A percentile compares a stretch with the other conserved stretches of the same genome.
Evolutionary conservation across 2,888 invertebrate genomes (phyloP).

Genomic region (Eupelmus urozonus): DNA sequence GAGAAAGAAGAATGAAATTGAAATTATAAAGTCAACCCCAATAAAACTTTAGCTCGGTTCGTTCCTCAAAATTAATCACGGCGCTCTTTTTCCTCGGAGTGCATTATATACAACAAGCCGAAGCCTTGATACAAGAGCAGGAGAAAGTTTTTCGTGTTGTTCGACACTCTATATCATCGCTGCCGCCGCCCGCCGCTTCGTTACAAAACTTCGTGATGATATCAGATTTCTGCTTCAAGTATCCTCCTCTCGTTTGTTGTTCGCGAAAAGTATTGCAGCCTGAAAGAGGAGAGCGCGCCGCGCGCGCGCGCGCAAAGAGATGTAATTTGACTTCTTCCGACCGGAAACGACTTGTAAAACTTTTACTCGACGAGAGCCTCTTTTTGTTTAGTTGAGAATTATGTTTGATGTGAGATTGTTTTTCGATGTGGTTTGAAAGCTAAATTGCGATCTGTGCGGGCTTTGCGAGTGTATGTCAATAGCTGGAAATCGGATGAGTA

Average conservation of each 20-base stretch:
- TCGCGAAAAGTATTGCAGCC: slow-evolving; percentile 1
- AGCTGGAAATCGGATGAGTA: no score
- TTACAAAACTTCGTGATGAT: background rate
- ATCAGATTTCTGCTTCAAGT: slow-evolving; percentile 18
- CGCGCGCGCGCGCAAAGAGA: background rate
- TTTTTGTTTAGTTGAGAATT: no score
- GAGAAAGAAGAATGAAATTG: background rate
- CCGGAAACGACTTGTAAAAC: no score
- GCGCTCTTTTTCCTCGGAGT: no score
- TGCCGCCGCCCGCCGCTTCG: background rate
- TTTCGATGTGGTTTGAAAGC: no score
- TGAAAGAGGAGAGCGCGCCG: no score
- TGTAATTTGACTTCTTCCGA: slow-evolving; percentile 28
- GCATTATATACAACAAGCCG: background rate
- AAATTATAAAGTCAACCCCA: background rate
- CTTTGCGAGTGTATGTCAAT: no score
- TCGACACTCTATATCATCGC: background rate
- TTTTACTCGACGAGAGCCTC: no score
- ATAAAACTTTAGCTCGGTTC: background rate
- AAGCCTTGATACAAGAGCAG: background rate
- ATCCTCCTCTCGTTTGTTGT: slow-evolving; percentile 3
- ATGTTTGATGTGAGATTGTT: no score
- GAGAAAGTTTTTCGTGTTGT: background rate
- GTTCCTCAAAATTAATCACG: background rate
- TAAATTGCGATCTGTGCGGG: no score